These are phyloP conservation scores for Microcebus tavaratra DNA, from an alignment of 2,113 vertebrate species.

Conservation along the genomic window DNA sequence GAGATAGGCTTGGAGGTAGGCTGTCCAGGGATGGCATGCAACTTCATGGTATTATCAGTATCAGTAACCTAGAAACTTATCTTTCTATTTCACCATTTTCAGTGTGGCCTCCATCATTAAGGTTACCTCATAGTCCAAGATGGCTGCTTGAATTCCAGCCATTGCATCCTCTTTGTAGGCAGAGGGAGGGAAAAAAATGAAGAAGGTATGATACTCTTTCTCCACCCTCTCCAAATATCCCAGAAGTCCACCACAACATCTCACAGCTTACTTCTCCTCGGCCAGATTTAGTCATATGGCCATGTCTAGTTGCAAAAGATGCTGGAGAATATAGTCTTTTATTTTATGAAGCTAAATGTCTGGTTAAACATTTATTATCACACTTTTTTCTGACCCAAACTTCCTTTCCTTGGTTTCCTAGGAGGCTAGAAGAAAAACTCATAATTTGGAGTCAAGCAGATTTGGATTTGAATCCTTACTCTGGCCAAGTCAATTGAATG, in stretches of 20 bases:
- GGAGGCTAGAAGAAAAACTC: background rate
- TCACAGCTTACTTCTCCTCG: background rate
- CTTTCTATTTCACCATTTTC: background rate
- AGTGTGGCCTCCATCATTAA: background rate
- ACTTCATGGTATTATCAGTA: background rate
- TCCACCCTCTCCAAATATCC: background rate
- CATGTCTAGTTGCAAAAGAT: background rate
- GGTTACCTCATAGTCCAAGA: background rate
- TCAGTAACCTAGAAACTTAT: background rate
- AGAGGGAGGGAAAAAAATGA: background rate
- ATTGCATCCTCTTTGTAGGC: background rate
- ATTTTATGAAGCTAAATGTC: background rate
- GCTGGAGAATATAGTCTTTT: background rate
- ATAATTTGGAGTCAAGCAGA: background rate
- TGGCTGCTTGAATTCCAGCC: background rate
- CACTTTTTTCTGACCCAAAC: background rate
- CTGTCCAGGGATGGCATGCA: background rate
- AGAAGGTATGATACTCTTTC: background rate
- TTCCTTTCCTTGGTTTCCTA: background rate
- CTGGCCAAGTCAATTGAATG: background rate
- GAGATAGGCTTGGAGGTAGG: background rate
- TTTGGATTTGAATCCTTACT: background rate
- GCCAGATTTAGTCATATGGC: background rate
- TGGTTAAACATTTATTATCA: background rate
- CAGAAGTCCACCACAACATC: background rate